Evolutionary conservation across 1,140 invertebrate species (phyloP).

Genomic region (Acyrthosiphon pisum): DNA sequence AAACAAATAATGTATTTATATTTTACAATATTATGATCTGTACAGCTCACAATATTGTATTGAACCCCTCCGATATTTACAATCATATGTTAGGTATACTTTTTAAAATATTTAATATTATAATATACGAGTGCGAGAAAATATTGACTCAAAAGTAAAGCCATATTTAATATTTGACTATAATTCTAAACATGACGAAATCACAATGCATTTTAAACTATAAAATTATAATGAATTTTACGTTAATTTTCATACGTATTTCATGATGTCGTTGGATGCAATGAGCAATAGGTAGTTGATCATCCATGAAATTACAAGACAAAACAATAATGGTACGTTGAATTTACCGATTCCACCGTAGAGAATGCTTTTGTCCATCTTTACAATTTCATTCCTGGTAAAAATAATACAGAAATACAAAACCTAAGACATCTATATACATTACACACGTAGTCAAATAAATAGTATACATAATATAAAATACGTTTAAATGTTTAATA

Average conservation of each 20-base stretch:
- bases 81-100: not conserved
- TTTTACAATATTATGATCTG: not conserved
- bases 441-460: too few relatives aligned
- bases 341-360: constrained; percentile 1
- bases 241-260: not conserved
- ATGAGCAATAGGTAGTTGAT: not conserved
- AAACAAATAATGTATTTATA: too few relatives aligned
- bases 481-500: too few relatives aligned
- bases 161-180: not conserved
- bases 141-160: not conserved
- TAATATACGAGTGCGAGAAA: not conserved
- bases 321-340: not conserved
- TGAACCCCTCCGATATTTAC: not conserved
- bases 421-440: too few relatives aligned
- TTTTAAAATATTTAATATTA: not conserved
- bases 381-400: not conserved
- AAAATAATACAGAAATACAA: not conserved
- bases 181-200: not conserved
- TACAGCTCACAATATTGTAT: not conserved
- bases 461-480: too few relatives aligned
- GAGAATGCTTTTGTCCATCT: not conserved
- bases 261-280: not conserved
- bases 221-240: not conserved
- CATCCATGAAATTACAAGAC: constrained; percentile 1
- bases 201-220: not conserved